Percentiles rank a stretch among this genome's conserved stretches.
phyloP scores from a whole-genome alignment of 2,113 vertebrate genomes.

The Micromys minutus region DNA sequence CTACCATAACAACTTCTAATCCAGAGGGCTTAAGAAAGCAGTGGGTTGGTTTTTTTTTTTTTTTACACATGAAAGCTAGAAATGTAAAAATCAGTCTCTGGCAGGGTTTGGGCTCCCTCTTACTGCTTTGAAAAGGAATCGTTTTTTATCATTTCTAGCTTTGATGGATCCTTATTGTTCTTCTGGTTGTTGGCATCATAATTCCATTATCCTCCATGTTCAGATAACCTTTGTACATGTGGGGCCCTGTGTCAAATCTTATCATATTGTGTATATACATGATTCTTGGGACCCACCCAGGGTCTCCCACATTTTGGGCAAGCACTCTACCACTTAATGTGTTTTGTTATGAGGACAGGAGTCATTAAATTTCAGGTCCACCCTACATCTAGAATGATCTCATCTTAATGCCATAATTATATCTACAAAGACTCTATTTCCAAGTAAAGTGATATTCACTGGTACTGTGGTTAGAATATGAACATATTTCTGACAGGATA shows the following conservation, averaged over 20 bases:
- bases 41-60: background rate
- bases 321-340: background rate
- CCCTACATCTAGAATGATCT: background rate
- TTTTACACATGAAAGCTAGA: constrained; percentile 5
- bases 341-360: constrained; percentile 28
- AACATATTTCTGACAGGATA: background rate
- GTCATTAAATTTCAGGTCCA: constrained; percentile 19
- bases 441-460: constrained; percentile 7
- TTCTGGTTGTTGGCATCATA: background rate
- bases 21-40: background rate
- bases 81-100: constrained; percentile 33
- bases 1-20: constrained; percentile 6
- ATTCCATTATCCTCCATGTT: constrained; percentile 39
- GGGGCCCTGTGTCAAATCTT: background rate
- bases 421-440: constrained; percentile 4
- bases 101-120: background rate
- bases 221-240: background rate
- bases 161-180: background rate
- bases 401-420: background rate
- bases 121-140: background rate
- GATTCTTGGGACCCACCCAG: background rate
- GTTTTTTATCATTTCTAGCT: background rate
- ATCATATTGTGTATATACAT: background rate
- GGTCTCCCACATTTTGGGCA: background rate
- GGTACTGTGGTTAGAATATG: background rate